Base-by-base conservation (phyloP, 2,888 invertebrate species). In the Pedicia rivosa region DNA sequence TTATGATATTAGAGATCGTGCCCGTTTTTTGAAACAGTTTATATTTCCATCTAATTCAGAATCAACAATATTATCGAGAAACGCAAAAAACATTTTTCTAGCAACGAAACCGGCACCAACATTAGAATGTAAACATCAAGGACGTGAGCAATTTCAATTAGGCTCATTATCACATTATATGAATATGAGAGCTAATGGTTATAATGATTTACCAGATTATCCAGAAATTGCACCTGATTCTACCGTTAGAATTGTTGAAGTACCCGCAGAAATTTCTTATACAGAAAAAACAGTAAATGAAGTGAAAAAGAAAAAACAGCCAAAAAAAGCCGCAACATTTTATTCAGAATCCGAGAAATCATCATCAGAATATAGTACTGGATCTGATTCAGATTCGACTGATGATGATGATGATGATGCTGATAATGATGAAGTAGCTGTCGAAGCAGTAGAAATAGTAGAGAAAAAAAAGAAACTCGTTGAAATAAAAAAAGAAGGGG, bases 1-100 rank as follows among this genome's bases (percentile, higher is more conserved):
- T 62, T 98, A 97, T 56, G 97, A 98, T 63, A 91, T 98, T 37
- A 70, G 98, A 16, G 98, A 99, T 64, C 71, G 94, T 8, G 90
- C 92, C 4, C 68, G 98, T 16, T 78, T 97, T 54, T 66, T 99
- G 37, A 74, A 82, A 10, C 79, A 79, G 43, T 77, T 90, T 47
- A 71, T 88, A 19, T 74, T 84, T 47, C 77, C 52, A 46, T 63
- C 48, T 48, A 63, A 64, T 43, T 66, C 65, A 8, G 59, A 62
- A 10, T 37, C 16, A 25, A 65, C 64, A 38, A 65, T 67, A 34
- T 63, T 88, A 16, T 63, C 74, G 0, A 67, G 72, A 40, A 70
- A 78, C 51, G 83, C 87, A 0, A 75, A 77, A 41, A 74, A 78
- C 46, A 83, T 98, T 45, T 91, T 98, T 55, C 65, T 95, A 37